Evolutionary conservation across 2,797 vertebrate species (phyloP).

Genomic region (Melanotaenia trifasciata): DNA sequence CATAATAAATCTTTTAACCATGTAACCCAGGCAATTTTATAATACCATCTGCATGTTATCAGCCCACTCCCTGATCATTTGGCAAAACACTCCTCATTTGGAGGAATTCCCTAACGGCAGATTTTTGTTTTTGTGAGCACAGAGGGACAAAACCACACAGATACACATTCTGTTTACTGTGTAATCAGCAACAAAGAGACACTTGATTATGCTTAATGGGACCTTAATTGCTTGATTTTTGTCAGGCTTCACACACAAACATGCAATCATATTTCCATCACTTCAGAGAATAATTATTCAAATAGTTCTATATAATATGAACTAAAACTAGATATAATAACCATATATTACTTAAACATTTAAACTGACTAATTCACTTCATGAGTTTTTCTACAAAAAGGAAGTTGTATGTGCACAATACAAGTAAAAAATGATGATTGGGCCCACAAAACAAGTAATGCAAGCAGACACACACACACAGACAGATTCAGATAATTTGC

Average conservation of each 20-base stretch:
- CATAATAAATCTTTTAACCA: not conserved
- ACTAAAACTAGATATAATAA: not conserved
- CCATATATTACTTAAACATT: not conserved
- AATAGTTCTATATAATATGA: not conserved
- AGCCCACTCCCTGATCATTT: not conserved
- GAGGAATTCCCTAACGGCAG: not conserved
- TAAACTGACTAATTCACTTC: not conserved
- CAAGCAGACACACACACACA: not conserved
- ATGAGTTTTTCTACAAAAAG: not conserved
- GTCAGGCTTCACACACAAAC: not conserved
- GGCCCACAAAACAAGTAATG: not conserved
- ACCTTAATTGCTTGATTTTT: constrained; percentile 18
- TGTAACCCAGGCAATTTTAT: not conserved
- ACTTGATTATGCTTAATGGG: constrained; percentile 20
- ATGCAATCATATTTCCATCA: not conserved
- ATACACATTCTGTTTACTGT: not conserved
- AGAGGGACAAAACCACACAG: not conserved
- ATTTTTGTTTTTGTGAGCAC: constrained; percentile 6
- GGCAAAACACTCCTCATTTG: constrained; percentile 1
- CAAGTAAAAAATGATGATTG: not conserved
- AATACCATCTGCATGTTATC: not conserved
- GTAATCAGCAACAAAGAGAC: constrained; percentile 21
- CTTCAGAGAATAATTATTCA: not conserved
- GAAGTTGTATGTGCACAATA: not conserved
- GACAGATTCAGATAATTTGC: not conserved